phyloP scores from a whole-genome alignment of 2,113 vertebrate species.

The Elephas maximus region DNA sequence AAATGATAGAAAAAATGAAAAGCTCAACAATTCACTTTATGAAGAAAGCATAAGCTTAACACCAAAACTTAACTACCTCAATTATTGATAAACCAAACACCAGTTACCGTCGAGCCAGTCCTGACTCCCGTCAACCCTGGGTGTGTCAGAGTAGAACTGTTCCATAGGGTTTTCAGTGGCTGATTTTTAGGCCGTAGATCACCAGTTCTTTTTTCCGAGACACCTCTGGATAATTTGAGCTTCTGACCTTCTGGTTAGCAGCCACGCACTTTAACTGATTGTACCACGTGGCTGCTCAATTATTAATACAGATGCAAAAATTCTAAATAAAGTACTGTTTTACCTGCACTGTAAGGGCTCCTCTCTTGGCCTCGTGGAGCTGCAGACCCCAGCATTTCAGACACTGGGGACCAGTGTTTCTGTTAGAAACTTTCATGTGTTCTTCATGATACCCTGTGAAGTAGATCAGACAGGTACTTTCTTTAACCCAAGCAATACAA shows the following conservation, averaged over 20 bases:
- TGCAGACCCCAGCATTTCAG: background rate
- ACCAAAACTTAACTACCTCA: background rate
- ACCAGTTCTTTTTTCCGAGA: background rate
- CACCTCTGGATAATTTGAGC: background rate
- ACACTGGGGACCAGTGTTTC: background rate
- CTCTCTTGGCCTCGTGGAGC: accelerated
- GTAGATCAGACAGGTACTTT: background rate
- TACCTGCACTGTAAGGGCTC: background rate
- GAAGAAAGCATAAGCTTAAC: background rate
- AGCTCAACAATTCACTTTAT: background rate
- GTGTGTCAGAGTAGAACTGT: background rate
- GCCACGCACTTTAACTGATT: background rate
- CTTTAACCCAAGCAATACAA: background rate
- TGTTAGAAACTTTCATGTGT: background rate
- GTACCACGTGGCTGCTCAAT: background rate
- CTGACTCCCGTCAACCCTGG: background rate
- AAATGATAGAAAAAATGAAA: slow-evolving; percentile 1
- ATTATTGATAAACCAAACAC: background rate
- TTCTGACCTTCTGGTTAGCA: background rate
- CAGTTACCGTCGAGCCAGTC: background rate
- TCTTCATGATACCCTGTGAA: background rate
- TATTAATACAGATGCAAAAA: background rate
- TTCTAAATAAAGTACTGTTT: background rate
- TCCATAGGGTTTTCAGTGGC: background rate
- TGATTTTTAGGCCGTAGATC: background rate